Base-by-base conservation (phyloP, 2,797 vertebrate genomes). In the Nannoperca australis region DNA sequence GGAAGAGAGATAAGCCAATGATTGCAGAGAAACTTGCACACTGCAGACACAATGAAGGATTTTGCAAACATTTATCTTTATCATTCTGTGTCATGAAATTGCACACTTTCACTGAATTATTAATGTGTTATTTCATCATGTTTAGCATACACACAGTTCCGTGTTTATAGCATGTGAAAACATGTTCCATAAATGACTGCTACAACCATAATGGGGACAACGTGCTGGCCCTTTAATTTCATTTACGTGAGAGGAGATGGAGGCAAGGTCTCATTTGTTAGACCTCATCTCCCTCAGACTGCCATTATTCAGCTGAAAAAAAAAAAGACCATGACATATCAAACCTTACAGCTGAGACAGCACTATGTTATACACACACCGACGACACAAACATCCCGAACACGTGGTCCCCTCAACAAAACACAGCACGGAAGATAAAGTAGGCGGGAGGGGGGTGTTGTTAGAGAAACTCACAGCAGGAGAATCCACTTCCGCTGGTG, bases 391-490 rank as follows among this genome's bases (percentile, higher is more conserved):
- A 88, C 89, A 91, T 76, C 84, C 69, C 4, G 22, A 88, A 87
- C 89, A 90, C 91, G 89, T 88, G 88, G 86, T 90, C 84, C 85
- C 78, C 71, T 88, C 80, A 86, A 79, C 83, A 84, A 87, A 91
- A 92, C 86, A 90, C 72, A 49, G 83, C 40, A 8, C 49, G 2
- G 66, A 62, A 66, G 45, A 86, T 32, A 5, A 49, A 32, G 66
- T 9, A 22, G 67, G 71, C 7, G 30, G 20, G 68, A 80, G 82
- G 67, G 76, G 88, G 85, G 79, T 69, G 73, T 64, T 38, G 45
- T 40, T 50, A n/a, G 67, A 72, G 47, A 56, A 42, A 82, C 30
- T 65, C 47, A 61, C 32, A 70, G 76, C 73, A 44, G 85, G 53
- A 85, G 64, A 64, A 73, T 44, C 58, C 69, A 70, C 62, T 71